Evolutionary conservation across 1,140 invertebrate genomes (phyloP).

Genomic region (Geopemphigus sp.): DNA sequence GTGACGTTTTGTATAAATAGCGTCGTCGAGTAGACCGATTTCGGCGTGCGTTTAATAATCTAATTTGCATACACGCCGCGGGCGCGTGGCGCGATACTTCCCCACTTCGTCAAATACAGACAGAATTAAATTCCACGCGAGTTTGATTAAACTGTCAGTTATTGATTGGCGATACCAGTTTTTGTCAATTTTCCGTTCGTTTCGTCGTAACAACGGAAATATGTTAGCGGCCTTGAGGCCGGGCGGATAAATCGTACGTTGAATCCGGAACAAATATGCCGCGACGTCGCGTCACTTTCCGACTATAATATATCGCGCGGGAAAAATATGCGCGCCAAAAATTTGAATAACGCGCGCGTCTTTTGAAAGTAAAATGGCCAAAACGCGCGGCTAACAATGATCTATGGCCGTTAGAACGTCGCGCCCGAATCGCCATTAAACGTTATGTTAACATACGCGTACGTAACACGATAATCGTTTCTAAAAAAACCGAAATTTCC

Average conservation of each 20-base stretch:
- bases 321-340: too few relatives aligned
- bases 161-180: slow-evolving; percentile 23
- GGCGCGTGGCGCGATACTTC: slow-evolving; percentile 15
- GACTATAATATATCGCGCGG: background rate
- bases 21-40: slow-evolving; percentile 39
- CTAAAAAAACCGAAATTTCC: too few relatives aligned
- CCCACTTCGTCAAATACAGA: slow-evolving; percentile 5
- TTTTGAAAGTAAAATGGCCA: too few relatives aligned
- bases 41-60: slow-evolving; percentile 40
- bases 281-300: background rate
- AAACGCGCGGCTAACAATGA: too few relatives aligned
- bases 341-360: too few relatives aligned
- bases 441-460: too few relatives aligned
- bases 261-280: slow-evolving; percentile 10
- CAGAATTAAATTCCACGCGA: slow-evolving; percentile 38
- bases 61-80: slow-evolving; percentile 40
- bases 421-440: too few relatives aligned
- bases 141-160: slow-evolving; percentile 49
- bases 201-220: background rate
- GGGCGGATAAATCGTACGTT: background rate
- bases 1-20: slow-evolving; percentile 7
- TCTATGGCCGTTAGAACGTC: too few relatives aligned
- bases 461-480: too few relatives aligned
- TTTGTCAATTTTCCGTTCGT: background rate
- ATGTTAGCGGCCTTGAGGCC: background rate